Percentiles rank a stretch among this genome's conserved stretches.
Conservation (phyloP, 2,888 invertebrate genomes). For the Conus canariensis region DNA sequence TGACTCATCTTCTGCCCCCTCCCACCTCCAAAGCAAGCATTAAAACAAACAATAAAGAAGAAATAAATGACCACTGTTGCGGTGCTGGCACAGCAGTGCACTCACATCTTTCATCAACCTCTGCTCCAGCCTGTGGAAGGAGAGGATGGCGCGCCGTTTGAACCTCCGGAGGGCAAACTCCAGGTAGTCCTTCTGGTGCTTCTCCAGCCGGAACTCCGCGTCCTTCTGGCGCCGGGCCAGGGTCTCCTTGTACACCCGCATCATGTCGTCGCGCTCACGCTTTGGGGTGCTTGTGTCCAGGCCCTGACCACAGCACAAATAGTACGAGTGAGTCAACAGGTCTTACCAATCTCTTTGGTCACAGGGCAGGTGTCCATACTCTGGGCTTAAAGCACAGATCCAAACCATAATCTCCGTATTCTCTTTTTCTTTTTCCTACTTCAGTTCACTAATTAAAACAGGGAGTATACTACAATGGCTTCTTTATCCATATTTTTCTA, state of each 20-base stretch:
- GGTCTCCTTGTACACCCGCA: conserved; percentile 87
- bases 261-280: conserved; percentile 74
- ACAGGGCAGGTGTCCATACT: background rate
- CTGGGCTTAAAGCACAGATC: no score
- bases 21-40: no score
- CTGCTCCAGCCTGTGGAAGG: conserved; percentile 92
- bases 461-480: no score
- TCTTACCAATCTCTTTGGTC: background rate
- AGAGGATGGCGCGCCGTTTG: conserved; percentile 91
- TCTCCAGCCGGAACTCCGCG: conserved; percentile 91
- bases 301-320: conserved; percentile 49
- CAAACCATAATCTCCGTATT: no score
- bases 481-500: no score
- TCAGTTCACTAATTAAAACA: no score
- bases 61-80: no score
- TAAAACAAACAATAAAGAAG: no score
- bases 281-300: conserved; percentile 71
- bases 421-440: no score
- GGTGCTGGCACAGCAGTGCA: no score
- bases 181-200: conserved; percentile 94
- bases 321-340: background rate
- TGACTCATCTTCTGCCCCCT: no score
- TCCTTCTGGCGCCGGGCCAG: conserved; percentile 93
- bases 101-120: conserved; percentile 92
- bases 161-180: conserved; percentile 95